phyloP scores from a whole-genome alignment of 2,113 vertebrate genomes.

The Chiloscyllium plagiosum region DNA sequence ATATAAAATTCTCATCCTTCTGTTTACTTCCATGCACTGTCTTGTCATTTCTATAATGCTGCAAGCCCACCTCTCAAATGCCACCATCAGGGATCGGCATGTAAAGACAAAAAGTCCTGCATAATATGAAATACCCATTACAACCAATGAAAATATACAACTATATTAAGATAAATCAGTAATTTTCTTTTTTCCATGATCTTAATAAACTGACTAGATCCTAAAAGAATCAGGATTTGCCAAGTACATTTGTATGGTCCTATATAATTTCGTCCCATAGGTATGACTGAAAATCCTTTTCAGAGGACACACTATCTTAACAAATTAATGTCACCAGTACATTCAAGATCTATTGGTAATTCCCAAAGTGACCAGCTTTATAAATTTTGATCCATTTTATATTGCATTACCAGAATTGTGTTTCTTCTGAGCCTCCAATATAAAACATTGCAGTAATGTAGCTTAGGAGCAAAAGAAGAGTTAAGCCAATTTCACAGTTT shows the following conservation, averaged over 20 bases:
- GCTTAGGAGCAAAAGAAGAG: background rate
- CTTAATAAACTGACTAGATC: background rate
- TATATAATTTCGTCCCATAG: background rate
- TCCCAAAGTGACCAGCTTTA: background rate
- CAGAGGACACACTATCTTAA: background rate
- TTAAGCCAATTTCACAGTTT: background rate
- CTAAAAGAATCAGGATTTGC: background rate
- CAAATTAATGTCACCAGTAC: background rate
- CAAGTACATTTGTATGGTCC: background rate
- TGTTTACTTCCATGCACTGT: background rate
- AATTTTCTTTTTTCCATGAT: background rate
- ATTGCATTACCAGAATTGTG: background rate
- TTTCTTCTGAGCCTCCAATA: background rate
- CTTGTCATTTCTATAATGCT: background rate
- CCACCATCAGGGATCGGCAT: background rate
- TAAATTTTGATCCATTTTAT: background rate
- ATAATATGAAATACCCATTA: background rate
- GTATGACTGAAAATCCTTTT: background rate
- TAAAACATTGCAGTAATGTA: background rate
- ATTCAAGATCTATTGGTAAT: background rate
- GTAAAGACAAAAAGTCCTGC: background rate
- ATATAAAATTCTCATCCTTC: background rate
- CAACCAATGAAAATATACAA: background rate
- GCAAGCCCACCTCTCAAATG: background rate
- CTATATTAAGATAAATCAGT: background rate